Conservation (phyloP, 2,797 vertebrate genomes). For the Pitangus sulphuratus region DNA sequence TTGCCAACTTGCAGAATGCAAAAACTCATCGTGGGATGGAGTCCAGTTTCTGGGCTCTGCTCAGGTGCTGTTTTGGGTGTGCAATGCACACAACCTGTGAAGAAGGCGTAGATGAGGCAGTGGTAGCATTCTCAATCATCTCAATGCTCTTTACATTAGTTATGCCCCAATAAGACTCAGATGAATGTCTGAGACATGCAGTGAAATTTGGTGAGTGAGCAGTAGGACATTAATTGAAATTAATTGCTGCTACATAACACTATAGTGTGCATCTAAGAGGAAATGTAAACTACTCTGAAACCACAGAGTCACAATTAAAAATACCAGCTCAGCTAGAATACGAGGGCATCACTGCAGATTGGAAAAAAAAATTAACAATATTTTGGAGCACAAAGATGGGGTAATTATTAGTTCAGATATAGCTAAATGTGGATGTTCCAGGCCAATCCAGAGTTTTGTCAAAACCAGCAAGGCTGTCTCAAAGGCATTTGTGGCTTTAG, state of each 20-base stretch:
- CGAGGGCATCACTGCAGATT: not conserved
- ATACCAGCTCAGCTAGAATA: not conserved
- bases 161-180: not conserved
- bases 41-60: not conserved
- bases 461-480: not conserved
- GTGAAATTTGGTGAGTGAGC: not conserved
- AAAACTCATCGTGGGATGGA: accelerated
- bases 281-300: not conserved
- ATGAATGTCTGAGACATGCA: not conserved
- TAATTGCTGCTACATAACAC: not conserved
- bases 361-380: not conserved
- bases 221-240: not conserved
- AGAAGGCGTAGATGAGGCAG: not conserved
- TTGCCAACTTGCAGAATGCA: not conserved
- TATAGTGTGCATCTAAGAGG: not conserved
- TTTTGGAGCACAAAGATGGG: not conserved
- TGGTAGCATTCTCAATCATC: not conserved
- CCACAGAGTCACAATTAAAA: not conserved
- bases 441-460: not conserved
- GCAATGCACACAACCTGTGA: not conserved
- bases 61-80: not conserved
- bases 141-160: not conserved
- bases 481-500: not conserved
- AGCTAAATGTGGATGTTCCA: not conserved
- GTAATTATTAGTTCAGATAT: not conserved